These are phyloP conservation scores for Heterodera filipjevi DNA, from an alignment of 2,888 invertebrate species.

Conservation along the genomic window DNA sequence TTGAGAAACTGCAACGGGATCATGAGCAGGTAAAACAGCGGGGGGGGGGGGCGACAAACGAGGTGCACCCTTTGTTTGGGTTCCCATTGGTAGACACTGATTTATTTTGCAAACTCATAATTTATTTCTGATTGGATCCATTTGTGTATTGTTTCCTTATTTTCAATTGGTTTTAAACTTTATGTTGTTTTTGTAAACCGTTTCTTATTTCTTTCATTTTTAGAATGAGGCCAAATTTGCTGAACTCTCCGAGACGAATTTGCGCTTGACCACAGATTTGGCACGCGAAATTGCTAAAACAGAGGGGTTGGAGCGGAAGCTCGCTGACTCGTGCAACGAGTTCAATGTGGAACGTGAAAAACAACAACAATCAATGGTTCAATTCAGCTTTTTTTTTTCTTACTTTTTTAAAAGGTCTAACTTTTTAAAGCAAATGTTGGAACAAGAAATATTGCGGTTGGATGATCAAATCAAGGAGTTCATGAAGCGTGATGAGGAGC, in stretches of 20 bases:
- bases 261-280: slow-evolving; percentile 13
- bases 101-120: too few species aligned
- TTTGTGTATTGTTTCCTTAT: too few species aligned
- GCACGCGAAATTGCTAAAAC: slow-evolving; percentile 17
- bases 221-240: background rate
- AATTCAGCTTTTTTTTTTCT: slow-evolving; percentile 2
- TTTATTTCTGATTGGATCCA: too few species aligned
- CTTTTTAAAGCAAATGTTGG: slow-evolving; percentile 26
- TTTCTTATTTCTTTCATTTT: too few species aligned
- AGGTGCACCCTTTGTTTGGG: too few species aligned
- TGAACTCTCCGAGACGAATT: slow-evolving; percentile 19
- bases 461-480: slow-evolving; percentile 29
- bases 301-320: slow-evolving; percentile 3
- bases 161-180: too few species aligned
- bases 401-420: too few species aligned
- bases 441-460: slow-evolving; percentile 38
- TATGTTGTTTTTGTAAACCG: too few species aligned
- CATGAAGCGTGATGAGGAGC: slow-evolving; percentile 35
- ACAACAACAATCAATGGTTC: slow-evolving; percentile 20
- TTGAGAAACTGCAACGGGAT: slow-evolving; percentile 13
- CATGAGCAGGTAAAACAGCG: slow-evolving; percentile 1
- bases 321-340: background rate
- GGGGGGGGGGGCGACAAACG: too few species aligned
- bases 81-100: too few species aligned
- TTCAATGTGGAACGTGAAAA: slow-evolving; percentile 4